A percentile compares a stretch with the other conserved stretches of the same genome.
Conservation (phyloP, 2,888 invertebrate genomes). For the Mylabris sibirica region DNA sequence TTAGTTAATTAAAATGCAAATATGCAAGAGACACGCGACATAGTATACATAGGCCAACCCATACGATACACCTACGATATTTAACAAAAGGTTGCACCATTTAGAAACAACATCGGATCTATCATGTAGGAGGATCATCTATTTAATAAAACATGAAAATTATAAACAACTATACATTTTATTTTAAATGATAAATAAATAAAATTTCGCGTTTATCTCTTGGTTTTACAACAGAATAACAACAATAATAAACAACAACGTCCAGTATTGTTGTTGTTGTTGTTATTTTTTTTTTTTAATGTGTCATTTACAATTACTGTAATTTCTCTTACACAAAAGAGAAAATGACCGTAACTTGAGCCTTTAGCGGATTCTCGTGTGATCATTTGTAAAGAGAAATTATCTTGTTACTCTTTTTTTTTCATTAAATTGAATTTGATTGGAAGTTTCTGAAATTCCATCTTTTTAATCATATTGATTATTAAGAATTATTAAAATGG, state of each 20-base stretch:
- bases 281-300: constrained; percentile 11
- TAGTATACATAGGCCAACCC: constrained; percentile 14
- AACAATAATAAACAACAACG: constrained; percentile 4
- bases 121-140: constrained; percentile 7
- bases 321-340: constrained; percentile 25
- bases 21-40: constrained; percentile 30
- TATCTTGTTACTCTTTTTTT: neutral
- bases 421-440: constrained; percentile 1
- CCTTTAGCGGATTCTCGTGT: constrained; percentile 24
- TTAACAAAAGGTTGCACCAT: constrained; percentile 4
- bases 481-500: neutral
- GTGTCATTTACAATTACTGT: constrained; percentile 29
- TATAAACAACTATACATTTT: neutral
- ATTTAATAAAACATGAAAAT: constrained; percentile 3
- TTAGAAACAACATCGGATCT: neutral
- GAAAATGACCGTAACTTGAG: constrained; percentile 34
- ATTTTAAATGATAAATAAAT: neutral
- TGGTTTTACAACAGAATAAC: neutral
- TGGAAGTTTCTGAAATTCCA: neutral
- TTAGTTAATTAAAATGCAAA: constrained; percentile 21
- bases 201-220: neutral
- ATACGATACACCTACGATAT: constrained; percentile 8
- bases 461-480: neutral
- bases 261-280: constrained; percentile 2
- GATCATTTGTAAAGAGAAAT: constrained; percentile 8